Percentiles rank a stretch among this genome's conserved stretches.
These are phyloP conservation scores for Melanostigma gelatinosum DNA, from an alignment of 2,113 vertebrate species.

Conservation along the genomic window DNA sequence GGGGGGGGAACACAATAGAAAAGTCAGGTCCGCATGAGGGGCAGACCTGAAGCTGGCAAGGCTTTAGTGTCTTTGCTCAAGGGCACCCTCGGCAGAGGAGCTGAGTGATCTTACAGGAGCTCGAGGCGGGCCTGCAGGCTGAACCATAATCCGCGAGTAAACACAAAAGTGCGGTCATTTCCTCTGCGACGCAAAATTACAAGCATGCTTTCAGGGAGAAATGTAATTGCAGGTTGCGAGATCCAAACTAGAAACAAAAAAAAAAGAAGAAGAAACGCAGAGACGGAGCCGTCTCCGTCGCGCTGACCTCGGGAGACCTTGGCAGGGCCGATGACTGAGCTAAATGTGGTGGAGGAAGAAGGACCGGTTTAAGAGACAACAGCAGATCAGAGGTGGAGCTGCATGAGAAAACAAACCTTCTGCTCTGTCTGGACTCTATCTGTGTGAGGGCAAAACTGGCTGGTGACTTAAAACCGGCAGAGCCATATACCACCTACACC, in stretches of 20 bases:
- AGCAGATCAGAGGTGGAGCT: conserved; percentile 68
- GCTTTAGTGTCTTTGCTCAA: conserved; percentile 36
- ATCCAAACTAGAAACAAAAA: conserved; percentile 49
- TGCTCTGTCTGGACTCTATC: conserved; percentile 60
- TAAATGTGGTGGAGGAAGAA: conserved; percentile 66
- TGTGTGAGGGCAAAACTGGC: conserved; percentile 53
- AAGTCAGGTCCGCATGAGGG: conserved; percentile 4
- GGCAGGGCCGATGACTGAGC: conserved; percentile 60
- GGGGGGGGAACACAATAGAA: not conserved
- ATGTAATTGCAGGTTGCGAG: conserved; percentile 59
- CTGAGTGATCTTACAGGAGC: conserved; percentile 3
- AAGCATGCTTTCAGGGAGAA: conserved; percentile 36
- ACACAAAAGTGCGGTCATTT: conserved; percentile 34
- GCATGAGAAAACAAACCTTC: conserved; percentile 55
- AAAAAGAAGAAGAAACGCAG: conserved; percentile 6
- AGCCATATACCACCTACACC: conserved; percentile 51
- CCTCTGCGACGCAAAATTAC: conserved; percentile 44
- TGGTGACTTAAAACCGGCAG: conserved; percentile 33
- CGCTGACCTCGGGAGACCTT: conserved; percentile 63
- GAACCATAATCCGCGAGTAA: conserved; percentile 9
- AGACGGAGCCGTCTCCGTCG: conserved; percentile 46
- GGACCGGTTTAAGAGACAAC: conserved; percentile 62
- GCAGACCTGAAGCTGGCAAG: conserved; percentile 4
- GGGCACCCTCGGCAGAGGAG: conserved; percentile 44
- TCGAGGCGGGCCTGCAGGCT: not conserved